Conservation (phyloP, 1,140 invertebrate genomes). For the Scaptomyza montana region DNA sequence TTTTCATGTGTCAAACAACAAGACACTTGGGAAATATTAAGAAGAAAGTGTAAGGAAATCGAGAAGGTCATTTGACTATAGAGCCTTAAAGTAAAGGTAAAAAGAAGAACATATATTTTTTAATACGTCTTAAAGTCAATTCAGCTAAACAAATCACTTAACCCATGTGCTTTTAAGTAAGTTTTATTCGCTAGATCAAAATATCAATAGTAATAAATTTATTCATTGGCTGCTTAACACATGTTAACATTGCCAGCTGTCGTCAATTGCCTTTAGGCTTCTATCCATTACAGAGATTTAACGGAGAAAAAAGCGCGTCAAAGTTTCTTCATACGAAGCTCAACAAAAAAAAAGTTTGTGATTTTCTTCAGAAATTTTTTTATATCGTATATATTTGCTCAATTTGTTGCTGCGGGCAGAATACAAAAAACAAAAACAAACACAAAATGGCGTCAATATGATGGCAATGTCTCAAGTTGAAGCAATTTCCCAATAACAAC, state of each 20-base stretch:
- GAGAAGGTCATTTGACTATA: background rate
- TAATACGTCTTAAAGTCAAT: no score
- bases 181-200: conserved; percentile 12
- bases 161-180: background rate
- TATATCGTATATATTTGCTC: background rate
- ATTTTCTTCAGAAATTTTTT: conserved; percentile 10
- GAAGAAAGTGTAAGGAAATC: conserved; percentile 14
- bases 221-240: conserved; percentile 46
- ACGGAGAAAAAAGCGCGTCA: conserved; percentile 3
- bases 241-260: conserved; percentile 64
- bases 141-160: no score
- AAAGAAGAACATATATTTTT: no score
- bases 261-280: conserved; percentile 47
- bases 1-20: conserved; percentile 38
- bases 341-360: conserved; percentile 21
- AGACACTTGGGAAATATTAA: conserved; percentile 55
- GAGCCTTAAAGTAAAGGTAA: background rate
- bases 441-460: conserved; percentile 44
- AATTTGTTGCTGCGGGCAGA: conserved; percentile 25
- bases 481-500: conserved; percentile 33
- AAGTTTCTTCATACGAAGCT: conserved; percentile 29
- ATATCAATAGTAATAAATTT: conserved; percentile 39
- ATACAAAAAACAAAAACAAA: background rate
- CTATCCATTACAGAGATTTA: background rate
- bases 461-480: conserved; percentile 42